A percentile compares a stretch with the other conserved stretches of the same genome.
phyloP scores from a whole-genome alignment of 2,797 vertebrate species.

The Epinephelus malabaricus region DNA sequence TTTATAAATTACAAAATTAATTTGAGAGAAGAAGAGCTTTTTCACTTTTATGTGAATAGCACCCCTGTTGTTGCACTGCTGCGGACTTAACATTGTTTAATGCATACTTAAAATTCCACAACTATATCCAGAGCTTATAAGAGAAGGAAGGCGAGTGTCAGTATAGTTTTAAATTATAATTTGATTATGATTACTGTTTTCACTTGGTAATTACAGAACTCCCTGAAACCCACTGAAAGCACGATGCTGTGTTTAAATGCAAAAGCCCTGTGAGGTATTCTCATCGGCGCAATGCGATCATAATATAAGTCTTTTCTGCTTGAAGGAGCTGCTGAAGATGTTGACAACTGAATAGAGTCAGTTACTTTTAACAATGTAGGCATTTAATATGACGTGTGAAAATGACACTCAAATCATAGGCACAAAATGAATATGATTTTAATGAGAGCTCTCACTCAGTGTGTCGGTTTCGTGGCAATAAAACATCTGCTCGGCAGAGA shows the following conservation, averaged over 20 bases:
- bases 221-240: constrained; percentile 19
- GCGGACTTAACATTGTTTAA: neutral
- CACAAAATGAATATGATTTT: constrained; percentile 65
- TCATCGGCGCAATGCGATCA: constrained; percentile 53
- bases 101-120: constrained; percentile 6
- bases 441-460: constrained; percentile 67
- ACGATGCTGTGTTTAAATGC: constrained; percentile 24
- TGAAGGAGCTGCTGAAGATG: constrained; percentile 47
- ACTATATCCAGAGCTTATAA: neutral
- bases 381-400: constrained; percentile 67
- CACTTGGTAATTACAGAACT: constrained; percentile 12
- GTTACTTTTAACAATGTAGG: constrained; percentile 73
- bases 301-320: constrained; percentile 50
- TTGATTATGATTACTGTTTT: constrained; percentile 36
- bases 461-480: constrained; percentile 39
- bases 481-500: constrained; percentile 64
- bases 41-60: constrained; percentile 4
- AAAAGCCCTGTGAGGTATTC: constrained; percentile 21
- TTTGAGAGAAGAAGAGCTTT: constrained; percentile 17
- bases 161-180: constrained; percentile 17
- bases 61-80: constrained; percentile 4
- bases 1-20: constrained; percentile 40
- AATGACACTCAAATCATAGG: constrained; percentile 56
- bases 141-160: neutral
- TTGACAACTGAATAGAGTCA: constrained; percentile 55